Conservation (phyloP, 1,140 invertebrate genomes). For the Macrobrachium rosenbergii region DNA sequence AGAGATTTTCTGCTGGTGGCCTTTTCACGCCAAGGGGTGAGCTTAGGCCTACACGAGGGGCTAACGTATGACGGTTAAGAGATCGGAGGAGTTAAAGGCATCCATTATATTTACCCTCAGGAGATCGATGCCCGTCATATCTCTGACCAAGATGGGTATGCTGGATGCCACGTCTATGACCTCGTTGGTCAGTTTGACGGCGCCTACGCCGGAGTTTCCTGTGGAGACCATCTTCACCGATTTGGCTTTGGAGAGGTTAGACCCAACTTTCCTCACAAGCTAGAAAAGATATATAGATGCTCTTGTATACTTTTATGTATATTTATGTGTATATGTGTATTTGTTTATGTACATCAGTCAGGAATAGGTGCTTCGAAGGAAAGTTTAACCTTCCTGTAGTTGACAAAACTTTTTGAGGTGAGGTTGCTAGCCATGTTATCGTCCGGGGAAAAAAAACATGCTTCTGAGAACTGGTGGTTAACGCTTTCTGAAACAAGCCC, state of each 20-base stretch:
- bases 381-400: no score
- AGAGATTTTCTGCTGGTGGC: no score
- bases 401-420: no score
- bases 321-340: background rate
- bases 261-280: slow-evolving; percentile 94
- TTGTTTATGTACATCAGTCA: no score
- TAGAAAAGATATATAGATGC: slow-evolving; percentile 69
- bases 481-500: no score
- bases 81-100: no score
- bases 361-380: background rate
- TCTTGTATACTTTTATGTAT: background rate
- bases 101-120: slow-evolving; percentile 70
- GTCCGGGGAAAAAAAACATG: no score
- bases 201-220: slow-evolving; percentile 90
- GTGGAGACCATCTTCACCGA: slow-evolving; percentile 95
- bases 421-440: no score
- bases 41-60: no score
- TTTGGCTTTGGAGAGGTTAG: slow-evolving; percentile 91
- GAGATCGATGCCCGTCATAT: slow-evolving; percentile 91
- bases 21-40: no score
- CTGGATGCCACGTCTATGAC: slow-evolving; percentile 91
- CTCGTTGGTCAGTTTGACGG: slow-evolving; percentile 92
- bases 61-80: no score
- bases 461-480: no score
- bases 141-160: slow-evolving; percentile 90